Conservation (phyloP, 2,888 invertebrate genomes). For the Gibbula magus region DNA sequence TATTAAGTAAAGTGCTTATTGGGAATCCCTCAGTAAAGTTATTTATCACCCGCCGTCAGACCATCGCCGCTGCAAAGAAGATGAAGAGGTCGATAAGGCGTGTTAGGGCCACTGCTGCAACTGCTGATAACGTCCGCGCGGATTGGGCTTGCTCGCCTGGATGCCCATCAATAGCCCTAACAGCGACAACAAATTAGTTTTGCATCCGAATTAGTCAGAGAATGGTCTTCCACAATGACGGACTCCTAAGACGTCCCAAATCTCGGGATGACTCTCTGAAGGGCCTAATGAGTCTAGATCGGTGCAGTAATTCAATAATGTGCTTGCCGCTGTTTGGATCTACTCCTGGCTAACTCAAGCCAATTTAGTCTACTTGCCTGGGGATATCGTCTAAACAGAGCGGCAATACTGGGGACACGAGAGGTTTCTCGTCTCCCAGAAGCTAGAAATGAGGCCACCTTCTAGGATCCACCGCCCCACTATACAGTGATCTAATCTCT, state of each 20-base stretch:
- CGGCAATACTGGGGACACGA: not conserved
- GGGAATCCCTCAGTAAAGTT: constrained; percentile 36
- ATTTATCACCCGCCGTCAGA: constrained; percentile 34
- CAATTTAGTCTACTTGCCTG: constrained; percentile 19
- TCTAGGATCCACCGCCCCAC: not conserved
- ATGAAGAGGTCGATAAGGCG: not conserved
- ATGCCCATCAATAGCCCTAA: constrained; percentile 36
- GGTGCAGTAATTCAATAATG: constrained; percentile 18
- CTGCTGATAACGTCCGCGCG: not conserved
- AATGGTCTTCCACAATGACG: constrained; percentile 19
- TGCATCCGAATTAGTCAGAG: constrained; percentile 38
- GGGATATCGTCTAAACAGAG: constrained; percentile 14
- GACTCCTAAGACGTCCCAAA: constrained; percentile 14
- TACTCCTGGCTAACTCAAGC: not conserved
- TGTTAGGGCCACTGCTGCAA: not conserved
- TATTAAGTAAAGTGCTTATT: constrained; percentile 39
- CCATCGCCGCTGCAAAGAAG: not conserved
- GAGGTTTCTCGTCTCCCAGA: not conserved
- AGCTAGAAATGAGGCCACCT: not conserved
- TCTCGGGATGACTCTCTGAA: not conserved
- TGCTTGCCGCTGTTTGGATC: constrained; percentile 11
- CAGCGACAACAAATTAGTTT: constrained; percentile 39
- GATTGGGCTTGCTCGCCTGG: constrained; percentile 20
- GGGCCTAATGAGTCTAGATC: constrained; percentile 10
- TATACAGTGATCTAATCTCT: not conserved